Percentiles rank a stretch among this genome's conserved stretches.
Evolutionary conservation across 2,888 invertebrate species (phyloP).

Genomic region (Achlya flavicornis): DNA sequence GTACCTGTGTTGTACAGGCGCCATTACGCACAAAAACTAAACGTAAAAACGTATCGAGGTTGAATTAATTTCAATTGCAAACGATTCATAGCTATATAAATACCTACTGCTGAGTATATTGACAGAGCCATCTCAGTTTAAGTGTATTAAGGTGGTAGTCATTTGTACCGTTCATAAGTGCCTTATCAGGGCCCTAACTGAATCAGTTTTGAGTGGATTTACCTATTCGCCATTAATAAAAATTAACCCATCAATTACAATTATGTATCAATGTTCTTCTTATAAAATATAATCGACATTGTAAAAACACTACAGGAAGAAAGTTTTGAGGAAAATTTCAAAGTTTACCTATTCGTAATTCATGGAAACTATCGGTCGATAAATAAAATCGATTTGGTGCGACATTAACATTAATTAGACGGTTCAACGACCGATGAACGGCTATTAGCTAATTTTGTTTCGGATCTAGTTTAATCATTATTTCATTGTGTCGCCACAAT

Average conservation of each 20-base stretch:
- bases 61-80: neutral
- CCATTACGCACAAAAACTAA: neutral
- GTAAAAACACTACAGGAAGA: slow-evolving; percentile 22
- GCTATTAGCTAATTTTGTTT: slow-evolving; percentile 50
- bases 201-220: no score
- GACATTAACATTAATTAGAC: slow-evolving; percentile 61
- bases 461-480: slow-evolving; percentile 46
- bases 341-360: slow-evolving; percentile 49
- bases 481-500: slow-evolving; percentile 23
- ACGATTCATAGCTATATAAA: neutral
- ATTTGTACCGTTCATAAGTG: no score
- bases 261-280: neutral
- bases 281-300: neutral
- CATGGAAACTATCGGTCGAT: slow-evolving; percentile 42
- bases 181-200: no score
- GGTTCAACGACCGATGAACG: slow-evolving; percentile 57
- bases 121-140: no score
- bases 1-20: slow-evolving; percentile 5
- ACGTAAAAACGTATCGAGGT: neutral
- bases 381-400: slow-evolving; percentile 47
- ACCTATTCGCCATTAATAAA: neutral
- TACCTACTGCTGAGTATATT: no score
- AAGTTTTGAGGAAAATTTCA: slow-evolving; percentile 41
- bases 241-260: neutral
- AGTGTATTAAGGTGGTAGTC: no score